A percentile compares a stretch with the other conserved stretches of the same genome.
Evolutionary conservation across 2,888 invertebrate genomes (phyloP).

Genomic region (Polyommatus icarus): DNA sequence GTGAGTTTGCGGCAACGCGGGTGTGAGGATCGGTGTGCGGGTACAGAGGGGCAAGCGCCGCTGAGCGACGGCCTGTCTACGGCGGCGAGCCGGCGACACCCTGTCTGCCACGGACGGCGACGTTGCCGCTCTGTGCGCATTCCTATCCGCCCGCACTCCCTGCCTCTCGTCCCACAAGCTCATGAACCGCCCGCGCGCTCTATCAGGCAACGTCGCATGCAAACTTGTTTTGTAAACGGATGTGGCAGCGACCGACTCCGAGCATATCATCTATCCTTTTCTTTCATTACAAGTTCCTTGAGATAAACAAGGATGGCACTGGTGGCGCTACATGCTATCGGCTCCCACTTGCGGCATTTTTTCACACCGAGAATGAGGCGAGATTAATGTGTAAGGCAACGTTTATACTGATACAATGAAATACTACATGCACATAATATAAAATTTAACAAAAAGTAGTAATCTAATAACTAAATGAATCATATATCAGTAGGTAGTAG

Average conservation of each 20-base stretch:
- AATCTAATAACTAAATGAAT: background rate
- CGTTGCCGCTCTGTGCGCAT: conserved; percentile 83
- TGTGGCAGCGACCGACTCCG: conserved; percentile 81
- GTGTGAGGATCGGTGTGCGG: conserved; percentile 50
- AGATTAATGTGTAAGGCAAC: conserved; percentile 76
- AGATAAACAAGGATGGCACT: conserved; percentile 61
- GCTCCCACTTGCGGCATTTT: conserved; percentile 83
- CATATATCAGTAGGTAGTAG: background rate
- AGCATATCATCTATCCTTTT: conserved; percentile 61
- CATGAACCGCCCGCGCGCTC: conserved; percentile 71
- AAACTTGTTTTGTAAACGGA: conserved; percentile 88
- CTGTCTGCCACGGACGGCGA: conserved; percentile 92
- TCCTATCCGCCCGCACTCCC: conserved; percentile 76
- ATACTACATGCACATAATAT: background rate
- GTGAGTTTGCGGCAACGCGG: conserved; percentile 66
- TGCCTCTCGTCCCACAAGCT: conserved; percentile 52
- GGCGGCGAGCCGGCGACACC: conserved; percentile 93
- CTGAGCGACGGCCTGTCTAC: conserved; percentile 89
- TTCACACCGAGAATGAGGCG: conserved; percentile 84
- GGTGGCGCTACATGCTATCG: conserved; percentile 81
- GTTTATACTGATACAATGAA: conserved; percentile 59
- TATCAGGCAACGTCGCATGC: conserved; percentile 79
- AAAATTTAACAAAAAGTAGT: background rate
- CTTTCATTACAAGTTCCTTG: conserved; percentile 45
- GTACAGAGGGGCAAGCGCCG: conserved; percentile 70